Percentiles rank a stretch among this genome's conserved stretches.
phyloP scores from a whole-genome alignment of 2,797 vertebrate species.

The Myiotriccus ornatus region DNA sequence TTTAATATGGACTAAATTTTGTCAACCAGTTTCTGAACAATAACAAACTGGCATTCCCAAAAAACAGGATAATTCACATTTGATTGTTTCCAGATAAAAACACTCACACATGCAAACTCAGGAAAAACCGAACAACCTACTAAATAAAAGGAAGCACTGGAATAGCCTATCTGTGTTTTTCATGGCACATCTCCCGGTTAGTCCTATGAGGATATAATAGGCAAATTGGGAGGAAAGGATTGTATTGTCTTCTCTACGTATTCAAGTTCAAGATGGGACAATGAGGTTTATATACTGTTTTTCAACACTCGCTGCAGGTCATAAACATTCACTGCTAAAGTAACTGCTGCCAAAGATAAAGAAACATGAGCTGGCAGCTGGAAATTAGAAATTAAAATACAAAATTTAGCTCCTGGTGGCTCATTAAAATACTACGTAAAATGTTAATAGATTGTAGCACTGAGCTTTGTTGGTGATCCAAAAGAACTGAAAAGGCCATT shows the following conservation, averaged over 20 bases:
- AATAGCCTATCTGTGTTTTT: conserved; percentile 55
- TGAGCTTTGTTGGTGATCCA: conserved; percentile 36
- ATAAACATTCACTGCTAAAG: conserved; percentile 19
- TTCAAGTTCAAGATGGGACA: conserved; percentile 27
- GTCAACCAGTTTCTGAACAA: conserved; percentile 40
- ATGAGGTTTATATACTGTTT: conserved; percentile 2
- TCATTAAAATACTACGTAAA: conserved; percentile 25
- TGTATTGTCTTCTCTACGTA: neutral
- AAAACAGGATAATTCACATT: conserved; percentile 55
- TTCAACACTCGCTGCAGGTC: conserved; percentile 14
- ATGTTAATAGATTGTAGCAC: neutral
- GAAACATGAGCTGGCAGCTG: neutral
- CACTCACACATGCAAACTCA: conserved; percentile 28
- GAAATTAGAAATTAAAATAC: conserved; percentile 7
- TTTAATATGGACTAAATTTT: conserved; percentile 31
- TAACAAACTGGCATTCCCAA: conserved; percentile 50
- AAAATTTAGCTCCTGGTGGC: neutral
- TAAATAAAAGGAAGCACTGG: conserved; percentile 57
- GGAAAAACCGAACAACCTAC: conserved; percentile 35
- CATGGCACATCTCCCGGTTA: conserved; percentile 39
- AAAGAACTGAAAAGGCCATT: neutral
- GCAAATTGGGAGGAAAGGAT: conserved; percentile 26
- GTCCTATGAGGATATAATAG: conserved; percentile 24
- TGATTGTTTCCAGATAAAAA: conserved; percentile 72
- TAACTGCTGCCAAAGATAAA: conserved; percentile 32